Percentiles rank a stretch among this genome's conserved stretches.
Conservation (phyloP, 2,888 invertebrate species). For the Amphimallon solstitiale region DNA sequence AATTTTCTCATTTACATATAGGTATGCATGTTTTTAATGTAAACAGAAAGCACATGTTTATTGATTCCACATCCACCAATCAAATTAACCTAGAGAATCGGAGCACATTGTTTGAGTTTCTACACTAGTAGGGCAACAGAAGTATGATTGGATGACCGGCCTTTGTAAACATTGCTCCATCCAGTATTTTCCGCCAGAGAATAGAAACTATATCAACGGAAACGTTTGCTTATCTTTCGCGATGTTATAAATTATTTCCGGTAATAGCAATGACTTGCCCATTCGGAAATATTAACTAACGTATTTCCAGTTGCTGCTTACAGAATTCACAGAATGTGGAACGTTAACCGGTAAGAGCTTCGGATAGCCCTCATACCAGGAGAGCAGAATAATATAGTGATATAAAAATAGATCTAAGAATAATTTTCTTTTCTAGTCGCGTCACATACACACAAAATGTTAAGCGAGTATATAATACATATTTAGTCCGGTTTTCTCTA, state of each 20-base stretch:
- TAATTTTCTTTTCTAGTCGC: too few relatives aligned
- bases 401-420: too few relatives aligned
- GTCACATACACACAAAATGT: too few relatives aligned
- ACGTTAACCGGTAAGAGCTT: conserved; percentile 49
- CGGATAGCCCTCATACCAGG: conserved; percentile 45
- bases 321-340: conserved; percentile 47
- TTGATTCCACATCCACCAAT: conserved; percentile 21
- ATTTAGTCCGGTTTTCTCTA: too few relatives aligned
- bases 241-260: conserved; percentile 28
- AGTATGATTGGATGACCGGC: not conserved
- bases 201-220: conserved; percentile 5
- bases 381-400: conserved; percentile 33
- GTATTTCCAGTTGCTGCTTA: conserved; percentile 20
- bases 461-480: too few relatives aligned
- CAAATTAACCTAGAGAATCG: conserved; percentile 22
- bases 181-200: not conserved
- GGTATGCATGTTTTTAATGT: not conserved
- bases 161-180: too few relatives aligned
- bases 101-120: conserved; percentile 33
- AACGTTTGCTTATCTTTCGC: conserved; percentile 18
- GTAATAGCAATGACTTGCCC: conserved; percentile 21
- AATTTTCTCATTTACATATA: conserved; percentile 18
- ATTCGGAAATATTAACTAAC: not conserved
- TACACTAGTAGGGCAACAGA: conserved; percentile 3
- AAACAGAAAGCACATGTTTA: conserved; percentile 33